phyloP scores from a whole-genome alignment of 2,113 vertebrate species.

The Oxygymnocypris stewartii region DNA sequence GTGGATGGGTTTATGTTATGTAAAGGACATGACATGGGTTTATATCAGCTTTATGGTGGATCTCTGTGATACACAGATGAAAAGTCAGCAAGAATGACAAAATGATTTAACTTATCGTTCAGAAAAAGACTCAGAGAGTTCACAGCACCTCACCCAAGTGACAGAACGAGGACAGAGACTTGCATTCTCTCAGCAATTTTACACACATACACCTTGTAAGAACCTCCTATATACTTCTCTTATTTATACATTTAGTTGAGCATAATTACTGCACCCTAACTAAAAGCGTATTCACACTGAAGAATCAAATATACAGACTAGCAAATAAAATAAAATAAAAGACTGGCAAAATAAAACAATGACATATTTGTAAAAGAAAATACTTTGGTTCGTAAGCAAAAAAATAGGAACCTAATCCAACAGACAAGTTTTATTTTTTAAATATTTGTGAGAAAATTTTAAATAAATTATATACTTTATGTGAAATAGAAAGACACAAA shows the following conservation, averaged over 20 bases:
- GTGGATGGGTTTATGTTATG: constrained; percentile 25
- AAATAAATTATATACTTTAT: neutral
- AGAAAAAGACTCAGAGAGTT: neutral
- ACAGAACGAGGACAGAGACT: constrained; percentile 46
- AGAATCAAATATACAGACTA: too few relatives aligned
- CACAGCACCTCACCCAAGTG: constrained; percentile 41
- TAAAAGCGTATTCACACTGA: neutral
- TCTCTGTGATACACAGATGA: constrained; percentile 44
- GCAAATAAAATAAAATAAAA: too few relatives aligned
- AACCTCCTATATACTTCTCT: too few relatives aligned
- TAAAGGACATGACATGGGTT: constrained; percentile 43
- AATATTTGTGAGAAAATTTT: too few relatives aligned
- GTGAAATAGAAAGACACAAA: neutral
- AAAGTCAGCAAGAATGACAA: constrained; percentile 46
- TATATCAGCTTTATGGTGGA: constrained; percentile 33
- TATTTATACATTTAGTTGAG: neutral
- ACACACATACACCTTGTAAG: neutral
- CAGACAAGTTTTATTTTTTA: too few relatives aligned
- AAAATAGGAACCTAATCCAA: too few relatives aligned
- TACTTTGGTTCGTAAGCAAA: too few relatives aligned
- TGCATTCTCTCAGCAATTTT: constrained; percentile 8
- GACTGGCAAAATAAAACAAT: too few relatives aligned
- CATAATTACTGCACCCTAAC: neutral
- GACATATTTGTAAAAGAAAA: too few relatives aligned
- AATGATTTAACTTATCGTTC: constrained; percentile 37